phyloP scores from a whole-genome alignment of 2,888 invertebrate species.

The Dolichopus griseipennis region DNA sequence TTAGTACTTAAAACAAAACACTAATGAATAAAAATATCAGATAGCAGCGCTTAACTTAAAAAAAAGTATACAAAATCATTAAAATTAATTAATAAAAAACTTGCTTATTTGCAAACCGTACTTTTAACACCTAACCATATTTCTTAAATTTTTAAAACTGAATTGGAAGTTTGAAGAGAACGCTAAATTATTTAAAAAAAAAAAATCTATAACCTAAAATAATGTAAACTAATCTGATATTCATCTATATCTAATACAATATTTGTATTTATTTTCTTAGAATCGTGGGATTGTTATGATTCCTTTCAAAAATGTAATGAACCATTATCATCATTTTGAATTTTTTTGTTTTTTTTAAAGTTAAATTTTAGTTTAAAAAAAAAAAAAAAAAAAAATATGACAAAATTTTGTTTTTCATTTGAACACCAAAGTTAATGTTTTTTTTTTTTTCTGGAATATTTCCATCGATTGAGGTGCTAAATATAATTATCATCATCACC shows the following conservation, averaged over 20 bases:
- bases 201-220: too few species aligned
- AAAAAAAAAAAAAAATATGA: background rate
- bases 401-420: background rate
- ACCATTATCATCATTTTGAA: background rate
- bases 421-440: background rate
- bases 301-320: conserved; percentile 3
- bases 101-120: too few species aligned
- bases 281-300: conserved; percentile 2
- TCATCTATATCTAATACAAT: background rate
- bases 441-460: background rate
- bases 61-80: too few species aligned
- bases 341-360: too few species aligned
- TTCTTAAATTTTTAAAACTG: too few species aligned
- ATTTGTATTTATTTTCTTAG: background rate
- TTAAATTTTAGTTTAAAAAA: background rate
- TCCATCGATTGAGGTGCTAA: background rate
- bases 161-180: too few species aligned
- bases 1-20: too few species aligned
- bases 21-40: too few species aligned
- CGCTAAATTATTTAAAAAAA: too few species aligned
- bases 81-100: too few species aligned
- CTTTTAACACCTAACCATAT: too few species aligned
- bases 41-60: too few species aligned
- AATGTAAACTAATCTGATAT: conserved; percentile 2
- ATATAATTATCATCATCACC: conserved; percentile 6